Conservation (phyloP, 2,113 vertebrate genomes). For the Balaeniceps rex region DNA sequence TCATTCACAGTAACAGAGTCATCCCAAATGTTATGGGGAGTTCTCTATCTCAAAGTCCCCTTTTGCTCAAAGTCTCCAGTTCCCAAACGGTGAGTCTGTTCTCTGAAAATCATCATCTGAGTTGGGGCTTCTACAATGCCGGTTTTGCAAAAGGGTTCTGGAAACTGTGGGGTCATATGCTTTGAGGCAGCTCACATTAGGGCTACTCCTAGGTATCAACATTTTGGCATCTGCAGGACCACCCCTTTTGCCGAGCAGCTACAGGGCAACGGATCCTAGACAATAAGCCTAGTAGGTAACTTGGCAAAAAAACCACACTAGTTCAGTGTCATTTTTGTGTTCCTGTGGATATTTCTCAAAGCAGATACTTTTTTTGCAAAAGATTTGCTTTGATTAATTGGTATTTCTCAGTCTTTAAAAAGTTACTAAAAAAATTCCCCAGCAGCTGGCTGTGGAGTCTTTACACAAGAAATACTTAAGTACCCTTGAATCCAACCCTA, state of each 20-base stretch:
- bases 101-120: background rate
- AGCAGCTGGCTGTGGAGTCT: background rate
- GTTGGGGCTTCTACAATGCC: background rate
- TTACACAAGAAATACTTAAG: background rate
- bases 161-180: background rate
- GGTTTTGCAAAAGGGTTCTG: background rate
- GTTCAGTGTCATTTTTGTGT: background rate
- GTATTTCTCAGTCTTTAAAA: background rate
- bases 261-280: background rate
- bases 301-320: background rate
- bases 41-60: background rate
- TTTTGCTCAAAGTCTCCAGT: background rate
- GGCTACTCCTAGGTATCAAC: background rate
- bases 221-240: background rate
- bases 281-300: background rate
- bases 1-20: background rate
- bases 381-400: background rate
- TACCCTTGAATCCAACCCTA: background rate
- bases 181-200: background rate
- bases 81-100: background rate
- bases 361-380: fast-evolving
- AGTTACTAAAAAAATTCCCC: background rate
- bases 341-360: background rate
- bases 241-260: background rate
- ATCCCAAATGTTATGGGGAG: background rate